Conservation (phyloP, 1,140 invertebrate genomes). For the Lutraria rhynchaena region DNA sequence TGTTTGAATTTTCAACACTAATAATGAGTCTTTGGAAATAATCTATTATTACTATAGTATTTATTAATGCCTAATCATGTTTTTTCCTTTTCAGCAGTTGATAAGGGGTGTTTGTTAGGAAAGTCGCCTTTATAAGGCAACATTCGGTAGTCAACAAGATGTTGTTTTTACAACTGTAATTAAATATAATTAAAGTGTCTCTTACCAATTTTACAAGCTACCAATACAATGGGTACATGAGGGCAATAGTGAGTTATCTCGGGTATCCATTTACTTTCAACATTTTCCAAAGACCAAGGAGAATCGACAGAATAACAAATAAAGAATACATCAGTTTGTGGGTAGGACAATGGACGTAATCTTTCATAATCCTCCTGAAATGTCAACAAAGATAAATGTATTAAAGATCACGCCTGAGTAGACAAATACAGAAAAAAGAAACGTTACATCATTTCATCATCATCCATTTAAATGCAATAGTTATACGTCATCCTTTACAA, state of each 20-base stretch:
- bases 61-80: background rate
- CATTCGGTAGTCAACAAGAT: background rate
- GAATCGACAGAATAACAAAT: slow-evolving; percentile 63
- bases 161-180: background rate
- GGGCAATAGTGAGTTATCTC: slow-evolving; percentile 84
- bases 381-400: too few relatives aligned
- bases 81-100: background rate
- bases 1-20: too few relatives aligned
- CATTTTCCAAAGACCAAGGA: slow-evolving; percentile 62
- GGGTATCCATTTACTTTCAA: slow-evolving; percentile 77
- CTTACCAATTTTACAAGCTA: slow-evolving; percentile 79
- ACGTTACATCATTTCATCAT: too few relatives aligned
- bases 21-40: too few relatives aligned
- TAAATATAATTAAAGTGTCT: background rate
- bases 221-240: slow-evolving; percentile 83
- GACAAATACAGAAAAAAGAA: too few relatives aligned
- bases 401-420: too few relatives aligned
- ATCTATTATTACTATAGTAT: background rate
- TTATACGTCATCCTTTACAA: too few relatives aligned
- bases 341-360: slow-evolving; percentile 97
- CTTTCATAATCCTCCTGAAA: slow-evolving; percentile 92
- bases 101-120: background rate
- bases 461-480: too few relatives aligned
- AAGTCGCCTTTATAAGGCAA: background rate
- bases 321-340: slow-evolving; percentile 83